Percentiles rank a stretch among this genome's conserved stretches.
Conservation (phyloP, 2,888 invertebrate genomes). For the Noctua pronuba region DNA sequence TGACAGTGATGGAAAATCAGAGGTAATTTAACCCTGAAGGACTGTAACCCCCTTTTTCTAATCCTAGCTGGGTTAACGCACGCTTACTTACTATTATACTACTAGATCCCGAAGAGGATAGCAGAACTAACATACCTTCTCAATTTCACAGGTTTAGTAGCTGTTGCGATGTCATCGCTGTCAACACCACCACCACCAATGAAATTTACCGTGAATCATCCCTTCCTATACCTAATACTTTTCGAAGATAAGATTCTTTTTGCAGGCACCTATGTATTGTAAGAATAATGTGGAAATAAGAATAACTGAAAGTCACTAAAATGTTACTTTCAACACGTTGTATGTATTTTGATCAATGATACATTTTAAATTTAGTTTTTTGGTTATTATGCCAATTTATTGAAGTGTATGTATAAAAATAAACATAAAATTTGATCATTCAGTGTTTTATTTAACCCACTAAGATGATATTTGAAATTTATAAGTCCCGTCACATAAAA, state of each 20-base stretch:
- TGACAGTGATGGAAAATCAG: not conserved
- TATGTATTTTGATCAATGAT: not conserved
- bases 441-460: slow-evolving; percentile 32
- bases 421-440: not conserved
- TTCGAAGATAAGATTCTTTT: slow-evolving; percentile 65
- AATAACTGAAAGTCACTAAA: not conserved
- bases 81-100: not conserved
- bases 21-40: not conserved
- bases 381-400: not conserved
- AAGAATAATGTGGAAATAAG: not conserved
- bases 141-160: slow-evolving; percentile 31
- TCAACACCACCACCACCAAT: slow-evolving; percentile 52
- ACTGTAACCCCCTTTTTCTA: not conserved
- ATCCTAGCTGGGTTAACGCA: slow-evolving; percentile 2
- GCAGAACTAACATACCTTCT: slow-evolving; percentile 16
- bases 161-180: slow-evolving; percentile 27
- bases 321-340: not conserved
- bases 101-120: not conserved
- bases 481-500: too few species aligned
- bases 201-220: slow-evolving; percentile 62
- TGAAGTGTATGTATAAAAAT: not conserved
- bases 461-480: not conserved
- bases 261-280: slow-evolving; percentile 56
- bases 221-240: slow-evolving; percentile 64
- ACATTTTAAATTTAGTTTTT: not conserved